Conservation (phyloP, 2,888 invertebrate species). For the Lamellibrachia satsuma region DNA sequence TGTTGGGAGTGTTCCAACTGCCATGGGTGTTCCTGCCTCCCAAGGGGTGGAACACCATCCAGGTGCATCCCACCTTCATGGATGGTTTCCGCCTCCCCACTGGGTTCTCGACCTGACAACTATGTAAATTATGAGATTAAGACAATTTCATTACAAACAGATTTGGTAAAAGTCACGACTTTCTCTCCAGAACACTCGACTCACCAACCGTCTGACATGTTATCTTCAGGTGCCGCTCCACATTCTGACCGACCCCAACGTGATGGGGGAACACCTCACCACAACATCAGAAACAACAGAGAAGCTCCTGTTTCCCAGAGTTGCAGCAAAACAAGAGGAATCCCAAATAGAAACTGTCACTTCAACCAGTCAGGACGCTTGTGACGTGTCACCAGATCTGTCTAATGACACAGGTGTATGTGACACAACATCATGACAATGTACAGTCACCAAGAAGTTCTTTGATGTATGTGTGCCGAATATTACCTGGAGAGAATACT, state of each 20-base stretch:
- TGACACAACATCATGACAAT: background rate
- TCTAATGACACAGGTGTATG: slow-evolving; percentile 1
- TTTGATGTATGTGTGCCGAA: background rate
- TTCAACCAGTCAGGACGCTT: background rate
- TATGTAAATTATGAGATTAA: background rate
- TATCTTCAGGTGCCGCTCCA: slow-evolving; percentile 70
- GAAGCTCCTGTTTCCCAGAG: slow-evolving; percentile 63
- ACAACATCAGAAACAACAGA: slow-evolving; percentile 68
- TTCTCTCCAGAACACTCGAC: background rate
- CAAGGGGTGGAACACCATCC: background rate
- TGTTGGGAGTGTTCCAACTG: background rate
- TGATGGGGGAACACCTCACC: slow-evolving; percentile 75
- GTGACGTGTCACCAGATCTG: background rate
- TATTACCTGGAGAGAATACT: too few species aligned
- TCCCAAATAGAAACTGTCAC: background rate
- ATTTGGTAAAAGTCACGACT: background rate
- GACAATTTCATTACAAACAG: background rate
- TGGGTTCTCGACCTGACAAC: too few species aligned
- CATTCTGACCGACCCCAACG: slow-evolving; percentile 75
- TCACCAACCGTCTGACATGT: slow-evolving; percentile 28
- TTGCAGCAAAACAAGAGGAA: background rate
- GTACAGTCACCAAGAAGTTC: background rate
- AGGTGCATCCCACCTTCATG: background rate
- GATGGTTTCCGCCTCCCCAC: too few species aligned
- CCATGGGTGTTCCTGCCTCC: background rate